Evolutionary conservation across 2,797 vertebrate genomes (phyloP).

Genomic region (Crenuchus spilurus): DNA sequence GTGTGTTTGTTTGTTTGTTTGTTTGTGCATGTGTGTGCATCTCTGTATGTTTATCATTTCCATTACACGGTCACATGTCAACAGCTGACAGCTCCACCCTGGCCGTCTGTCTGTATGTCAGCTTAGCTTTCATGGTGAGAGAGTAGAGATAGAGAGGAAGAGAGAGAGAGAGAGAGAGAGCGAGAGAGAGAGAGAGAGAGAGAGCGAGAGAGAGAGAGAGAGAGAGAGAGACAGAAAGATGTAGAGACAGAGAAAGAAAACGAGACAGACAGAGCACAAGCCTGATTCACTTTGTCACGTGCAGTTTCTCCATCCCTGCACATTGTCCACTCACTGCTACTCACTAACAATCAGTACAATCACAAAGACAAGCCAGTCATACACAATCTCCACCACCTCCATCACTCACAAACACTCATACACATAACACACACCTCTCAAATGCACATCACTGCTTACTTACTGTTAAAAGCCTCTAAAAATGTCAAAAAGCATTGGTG

Average conservation of each 20-base stretch:
- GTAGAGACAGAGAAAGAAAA: not conserved
- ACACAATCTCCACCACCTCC: slow-evolving; percentile 53
- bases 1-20: not conserved
- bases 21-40: not conserved
- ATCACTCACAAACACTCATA: slow-evolving; percentile 33
- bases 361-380: slow-evolving; percentile 61
- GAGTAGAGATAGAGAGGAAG: not conserved
- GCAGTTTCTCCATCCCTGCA: slow-evolving; percentile 66
- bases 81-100: not conserved
- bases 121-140: not conserved
- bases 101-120: slow-evolving; percentile 23
- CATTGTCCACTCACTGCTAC: slow-evolving; percentile 58
- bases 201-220: not conserved
- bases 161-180: not conserved
- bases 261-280: not conserved
- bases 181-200: not conserved
- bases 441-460: not conserved
- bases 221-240: slow-evolving; percentile 1
- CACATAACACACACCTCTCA: slow-evolving; percentile 12
- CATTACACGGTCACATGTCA: slow-evolving; percentile 16
- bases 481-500: too few relatives aligned
- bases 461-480: too few relatives aligned
- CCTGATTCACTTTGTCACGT: slow-evolving; percentile 72
- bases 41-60: slow-evolving; percentile 2
- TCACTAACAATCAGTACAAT: slow-evolving; percentile 44